Conservation (phyloP, 1,140 invertebrate genomes). For the Drosophila bipectinata region DNA sequence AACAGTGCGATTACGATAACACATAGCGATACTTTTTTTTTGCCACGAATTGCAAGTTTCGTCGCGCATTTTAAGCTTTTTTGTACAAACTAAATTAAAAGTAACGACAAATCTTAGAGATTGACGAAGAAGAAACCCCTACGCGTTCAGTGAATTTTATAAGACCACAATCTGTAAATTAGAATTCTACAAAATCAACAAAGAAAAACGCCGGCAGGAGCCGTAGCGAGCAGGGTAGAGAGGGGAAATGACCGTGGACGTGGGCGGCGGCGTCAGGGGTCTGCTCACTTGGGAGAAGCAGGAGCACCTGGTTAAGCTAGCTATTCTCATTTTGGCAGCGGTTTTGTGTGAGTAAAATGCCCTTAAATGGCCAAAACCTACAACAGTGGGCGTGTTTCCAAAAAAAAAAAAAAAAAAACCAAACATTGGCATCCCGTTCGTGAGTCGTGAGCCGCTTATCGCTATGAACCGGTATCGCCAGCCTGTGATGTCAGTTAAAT, state of each 20-base stretch:
- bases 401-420: constrained; percentile 2
- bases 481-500: not conserved
- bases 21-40: not conserved
- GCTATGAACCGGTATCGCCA: not conserved
- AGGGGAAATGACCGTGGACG: constrained; percentile 62
- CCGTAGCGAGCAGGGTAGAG: constrained; percentile 12
- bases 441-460: not conserved
- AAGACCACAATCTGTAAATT: not conserved
- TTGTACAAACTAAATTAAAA: constrained; percentile 1
- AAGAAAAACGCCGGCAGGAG: constrained; percentile 33
- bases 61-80: constrained; percentile 8
- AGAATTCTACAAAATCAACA: not conserved
- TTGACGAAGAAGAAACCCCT: not conserved
- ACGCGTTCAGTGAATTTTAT: not conserved
- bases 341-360: constrained; percentile 93
- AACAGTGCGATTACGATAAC: constrained; percentile 24
- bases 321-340: constrained; percentile 95
- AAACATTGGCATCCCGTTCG: constrained; percentile 12
- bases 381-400: constrained; percentile 14
- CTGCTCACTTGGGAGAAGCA: constrained; percentile 90
- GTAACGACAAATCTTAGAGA: not conserved
- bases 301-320: constrained; percentile 96
- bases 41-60: constrained; percentile 28
- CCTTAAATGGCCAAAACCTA: constrained; percentile 16
- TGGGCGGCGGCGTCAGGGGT: constrained; percentile 34